Base-by-base conservation (phyloP, 2,113 vertebrate species). In the Upupa epops region DNA sequence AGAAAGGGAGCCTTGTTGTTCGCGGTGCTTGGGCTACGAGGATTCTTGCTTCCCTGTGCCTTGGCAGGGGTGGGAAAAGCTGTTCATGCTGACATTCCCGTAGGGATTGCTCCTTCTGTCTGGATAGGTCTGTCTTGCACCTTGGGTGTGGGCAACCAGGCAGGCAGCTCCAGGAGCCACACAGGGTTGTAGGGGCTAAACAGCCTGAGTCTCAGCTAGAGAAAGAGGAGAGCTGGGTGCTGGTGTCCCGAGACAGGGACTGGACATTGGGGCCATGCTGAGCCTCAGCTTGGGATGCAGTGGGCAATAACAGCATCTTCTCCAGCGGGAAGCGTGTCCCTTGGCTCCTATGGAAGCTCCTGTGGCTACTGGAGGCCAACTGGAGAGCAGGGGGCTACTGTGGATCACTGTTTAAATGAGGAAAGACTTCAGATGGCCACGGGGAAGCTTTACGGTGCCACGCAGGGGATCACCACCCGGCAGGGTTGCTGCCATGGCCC, bases 301-400 rank as follows among this genome's bases (percentile, higher is more conserved):
- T 0, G 25, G 56, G 45, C 40, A 71, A 14, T 5, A 48, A 9
- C 20, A 9, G 32, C 55, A 40, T 10, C 66, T 55, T 59, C 14
- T 21, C 13, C 10, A 0, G 0, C 0, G 7, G 68, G 40, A 61
- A 3, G 1, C 0, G 0, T 46, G 15, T 64, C 40, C n/a, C 51
- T 49, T 4, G 24, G n/a, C 51, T 93, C 29, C 70, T 17, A 10
- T 48, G 0, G 0, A 37, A 51, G 34, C 8, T n/a, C 15, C 48
- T 26, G 48, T 13, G 73, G 32, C 29, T 0, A 0, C 22, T 37
- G 65, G 49, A 31, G 34, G 32, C 32, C 17, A 45, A 32, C 1
- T 0, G 7, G 10, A 24, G 4, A 8, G 22, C 36, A 13, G 22
- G 42, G n/a, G 17, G 19, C 34, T 34, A 3, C 34, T 0, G 20